Percentiles rank a stretch among this genome's conserved stretches.
phyloP scores from a whole-genome alignment of 2,797 vertebrate genomes.

The Myotis planiceps region DNA sequence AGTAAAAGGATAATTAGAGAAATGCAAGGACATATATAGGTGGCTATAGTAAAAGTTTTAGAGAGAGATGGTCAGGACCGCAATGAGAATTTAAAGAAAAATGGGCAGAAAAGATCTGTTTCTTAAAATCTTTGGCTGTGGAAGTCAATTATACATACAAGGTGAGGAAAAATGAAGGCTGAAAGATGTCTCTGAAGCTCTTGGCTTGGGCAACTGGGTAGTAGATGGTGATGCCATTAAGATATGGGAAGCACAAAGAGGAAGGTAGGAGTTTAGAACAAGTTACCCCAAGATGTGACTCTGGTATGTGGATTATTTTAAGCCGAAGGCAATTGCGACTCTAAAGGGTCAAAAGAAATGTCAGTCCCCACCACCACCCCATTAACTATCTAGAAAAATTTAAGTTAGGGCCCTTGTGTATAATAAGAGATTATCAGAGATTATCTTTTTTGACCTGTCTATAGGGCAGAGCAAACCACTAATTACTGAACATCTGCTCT shows the following conservation, averaged over 20 bases:
- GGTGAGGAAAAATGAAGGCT: background rate
- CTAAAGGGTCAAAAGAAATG: background rate
- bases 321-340: background rate
- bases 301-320: background rate
- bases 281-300: background rate
- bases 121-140: background rate
- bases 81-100: background rate
- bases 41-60: background rate
- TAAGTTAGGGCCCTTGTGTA: background rate
- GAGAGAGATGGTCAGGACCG: background rate
- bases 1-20: background rate
- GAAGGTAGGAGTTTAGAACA: background rate
- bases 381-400: background rate
- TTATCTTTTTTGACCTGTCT: background rate
- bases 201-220: background rate
- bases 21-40: background rate
- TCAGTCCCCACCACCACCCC: background rate
- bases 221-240: background rate
- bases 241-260: background rate
- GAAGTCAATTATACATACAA: background rate
- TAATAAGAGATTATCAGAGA: background rate
- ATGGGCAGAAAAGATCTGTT: background rate
- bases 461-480: background rate
- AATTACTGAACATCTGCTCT: background rate
- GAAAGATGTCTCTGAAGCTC: background rate